Conservation (phyloP, 2,113 vertebrate genomes). For the Myodes glareolus region DNA sequence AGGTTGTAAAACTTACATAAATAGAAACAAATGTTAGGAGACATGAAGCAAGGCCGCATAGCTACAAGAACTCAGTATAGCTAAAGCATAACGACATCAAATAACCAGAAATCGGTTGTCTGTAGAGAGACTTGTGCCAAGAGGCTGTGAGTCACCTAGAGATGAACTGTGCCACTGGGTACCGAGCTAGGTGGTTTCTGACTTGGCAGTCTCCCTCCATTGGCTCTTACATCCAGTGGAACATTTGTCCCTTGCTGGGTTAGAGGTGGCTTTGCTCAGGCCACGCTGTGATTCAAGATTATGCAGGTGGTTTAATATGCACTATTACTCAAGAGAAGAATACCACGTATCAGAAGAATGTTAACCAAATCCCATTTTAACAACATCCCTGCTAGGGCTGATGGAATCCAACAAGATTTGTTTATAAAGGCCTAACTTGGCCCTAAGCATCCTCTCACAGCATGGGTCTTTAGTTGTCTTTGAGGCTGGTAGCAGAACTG, state of each 20-base stretch:
- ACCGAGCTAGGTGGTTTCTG: not conserved
- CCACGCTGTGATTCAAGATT: not conserved
- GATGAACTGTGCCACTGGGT: not conserved
- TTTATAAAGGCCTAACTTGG: not conserved
- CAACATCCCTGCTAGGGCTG: slow-evolving; percentile 5
- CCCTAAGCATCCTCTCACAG: not conserved
- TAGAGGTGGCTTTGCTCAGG: not conserved
- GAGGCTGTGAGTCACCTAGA: not conserved
- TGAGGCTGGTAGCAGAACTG: not conserved
- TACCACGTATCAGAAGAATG: not conserved
- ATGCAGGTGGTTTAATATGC: not conserved
- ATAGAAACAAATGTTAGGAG: slow-evolving; percentile 1
- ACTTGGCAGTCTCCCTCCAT: not conserved
- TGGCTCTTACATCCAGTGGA: not conserved
- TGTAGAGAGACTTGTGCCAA: not conserved
- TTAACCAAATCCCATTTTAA: slow-evolving; percentile 2
- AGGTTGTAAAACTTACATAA: slow-evolving; percentile 46
- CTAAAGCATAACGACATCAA: not conserved
- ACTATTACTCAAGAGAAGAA: not conserved
- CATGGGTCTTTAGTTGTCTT: not conserved
- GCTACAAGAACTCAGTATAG: not conserved
- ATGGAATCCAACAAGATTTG: not conserved
- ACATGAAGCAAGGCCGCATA: not conserved
- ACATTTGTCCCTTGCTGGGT: not conserved
- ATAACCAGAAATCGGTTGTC: not conserved